Evolutionary conservation across 2,113 vertebrate species (phyloP).

Genomic region (Procavia capensis): DNA sequence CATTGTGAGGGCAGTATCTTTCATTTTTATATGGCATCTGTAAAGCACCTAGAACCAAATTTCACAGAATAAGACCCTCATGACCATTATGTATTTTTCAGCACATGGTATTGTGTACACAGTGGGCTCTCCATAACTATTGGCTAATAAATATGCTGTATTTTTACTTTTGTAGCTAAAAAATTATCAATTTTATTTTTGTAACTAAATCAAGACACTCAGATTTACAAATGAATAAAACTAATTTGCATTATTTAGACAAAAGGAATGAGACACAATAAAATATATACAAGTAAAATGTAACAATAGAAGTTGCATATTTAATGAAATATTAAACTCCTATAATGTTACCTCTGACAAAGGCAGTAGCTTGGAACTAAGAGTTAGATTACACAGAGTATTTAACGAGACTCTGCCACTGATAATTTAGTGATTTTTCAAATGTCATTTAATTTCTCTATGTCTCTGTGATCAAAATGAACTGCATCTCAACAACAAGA

Average conservation of each 20-base stretch:
- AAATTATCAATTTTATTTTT: neutral
- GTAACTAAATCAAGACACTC: neutral
- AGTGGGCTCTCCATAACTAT: neutral
- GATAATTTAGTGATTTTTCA: conserved; percentile 25
- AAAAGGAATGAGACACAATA: neutral
- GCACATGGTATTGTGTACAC: neutral
- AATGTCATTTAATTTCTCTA: neutral
- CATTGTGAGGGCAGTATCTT: neutral
- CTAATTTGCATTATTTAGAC: conserved; percentile 1
- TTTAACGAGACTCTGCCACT: neutral
- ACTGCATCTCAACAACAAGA: too few relatives aligned
- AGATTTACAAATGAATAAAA: neutral
- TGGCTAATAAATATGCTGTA: neutral
- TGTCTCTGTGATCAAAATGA: too few relatives aligned
- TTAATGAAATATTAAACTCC: neutral
- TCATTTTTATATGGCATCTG: neutral
- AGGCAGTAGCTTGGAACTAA: neutral
- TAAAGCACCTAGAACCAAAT: neutral
- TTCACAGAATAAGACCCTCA: neutral
- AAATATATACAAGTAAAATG: conserved; percentile 1
- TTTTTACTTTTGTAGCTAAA: conserved; percentile 17
- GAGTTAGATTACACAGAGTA: neutral
- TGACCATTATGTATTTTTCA: neutral
- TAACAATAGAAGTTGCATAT: neutral
- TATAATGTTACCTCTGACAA: neutral